These are phyloP conservation scores for Silurus asotus DNA, from an alignment of 2,113 vertebrate genomes.

Conservation along the genomic window DNA sequence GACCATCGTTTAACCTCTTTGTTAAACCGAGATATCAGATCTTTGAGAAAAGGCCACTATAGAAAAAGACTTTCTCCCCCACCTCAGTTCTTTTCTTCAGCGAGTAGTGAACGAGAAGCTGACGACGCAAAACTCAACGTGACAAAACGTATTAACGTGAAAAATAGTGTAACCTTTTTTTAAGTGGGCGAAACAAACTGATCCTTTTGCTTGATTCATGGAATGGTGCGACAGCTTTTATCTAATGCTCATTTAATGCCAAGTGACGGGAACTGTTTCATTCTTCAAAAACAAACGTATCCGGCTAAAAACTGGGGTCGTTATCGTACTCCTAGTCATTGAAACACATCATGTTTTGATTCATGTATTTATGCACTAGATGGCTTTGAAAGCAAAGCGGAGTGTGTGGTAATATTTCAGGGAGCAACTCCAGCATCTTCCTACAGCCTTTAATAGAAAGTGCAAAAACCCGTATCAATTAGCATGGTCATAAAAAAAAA, in stretches of 20 bases:
- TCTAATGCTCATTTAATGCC: not conserved
- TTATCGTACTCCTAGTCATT: not conserved
- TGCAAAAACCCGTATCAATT: not conserved
- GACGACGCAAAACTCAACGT: not conserved
- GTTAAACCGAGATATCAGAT: not conserved
- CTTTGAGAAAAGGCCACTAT: not conserved
- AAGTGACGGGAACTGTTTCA: not conserved
- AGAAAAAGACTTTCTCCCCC: not conserved
- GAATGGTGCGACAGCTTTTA: not conserved
- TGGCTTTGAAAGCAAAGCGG: not conserved
- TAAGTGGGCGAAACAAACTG: not conserved
- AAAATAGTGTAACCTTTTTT: too few species aligned
- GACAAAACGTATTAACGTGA: not conserved
- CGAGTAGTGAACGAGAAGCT: not conserved
- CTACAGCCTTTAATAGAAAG: not conserved
- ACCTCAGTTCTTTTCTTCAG: not conserved
- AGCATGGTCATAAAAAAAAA: not conserved
- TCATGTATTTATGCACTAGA: too few species aligned
- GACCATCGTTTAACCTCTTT: slow-evolving; percentile 2
- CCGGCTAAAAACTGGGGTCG: not conserved
- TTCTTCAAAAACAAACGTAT: not conserved
- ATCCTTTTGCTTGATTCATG: not conserved
- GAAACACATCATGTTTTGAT: not conserved
- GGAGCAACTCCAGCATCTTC: not conserved
- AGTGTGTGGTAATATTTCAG: not conserved